These are phyloP conservation scores for Pseudachorutes palmiensis DNA, from an alignment of 1,140 invertebrate genomes.

Conservation along the genomic window DNA sequence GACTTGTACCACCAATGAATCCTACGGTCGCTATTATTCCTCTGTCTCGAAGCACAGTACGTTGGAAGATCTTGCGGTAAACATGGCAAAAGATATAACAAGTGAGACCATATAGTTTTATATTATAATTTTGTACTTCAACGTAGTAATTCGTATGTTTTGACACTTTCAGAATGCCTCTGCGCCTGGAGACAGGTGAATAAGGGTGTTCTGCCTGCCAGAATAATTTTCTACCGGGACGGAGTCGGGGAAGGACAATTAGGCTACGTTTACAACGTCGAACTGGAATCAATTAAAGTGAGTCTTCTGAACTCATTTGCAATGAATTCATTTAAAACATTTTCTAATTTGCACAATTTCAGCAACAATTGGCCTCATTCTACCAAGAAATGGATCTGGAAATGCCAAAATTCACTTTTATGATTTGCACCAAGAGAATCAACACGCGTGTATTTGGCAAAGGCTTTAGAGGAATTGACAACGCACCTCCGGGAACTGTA, in stretches of 20 bases:
- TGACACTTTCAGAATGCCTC: conserved; percentile 33
- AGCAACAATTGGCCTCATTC: not conserved
- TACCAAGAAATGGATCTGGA: not conserved
- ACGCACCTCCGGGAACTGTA: conserved; percentile 53
- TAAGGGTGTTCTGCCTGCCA: conserved; percentile 34
- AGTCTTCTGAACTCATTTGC: not conserved
- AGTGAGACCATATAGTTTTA: conserved; percentile 36
- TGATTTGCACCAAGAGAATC: conserved; percentile 53
- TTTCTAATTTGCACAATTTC: not conserved
- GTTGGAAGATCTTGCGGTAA: conserved; percentile 62
- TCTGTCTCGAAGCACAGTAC: conserved; percentile 57
- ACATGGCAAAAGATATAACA: conserved; percentile 53
- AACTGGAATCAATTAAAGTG: conserved; percentile 39
- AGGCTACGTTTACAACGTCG: conserved; percentile 44
- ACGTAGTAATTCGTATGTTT: conserved; percentile 11
- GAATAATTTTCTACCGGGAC: conserved; percentile 42
- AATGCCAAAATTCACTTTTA: conserved; percentile 45
- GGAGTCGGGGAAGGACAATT: conserved; percentile 50
- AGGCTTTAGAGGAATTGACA: conserved; percentile 34
- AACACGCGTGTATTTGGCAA: conserved; percentile 47
- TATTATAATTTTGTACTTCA: not conserved
- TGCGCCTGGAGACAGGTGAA: conserved; percentile 33
- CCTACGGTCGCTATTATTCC: conserved; percentile 59
- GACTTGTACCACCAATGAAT: conserved; percentile 64
- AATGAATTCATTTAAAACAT: not conserved